Evolutionary conservation across 2,888 invertebrate genomes (phyloP).

Genomic region (Chymomyza procnemis): DNA sequence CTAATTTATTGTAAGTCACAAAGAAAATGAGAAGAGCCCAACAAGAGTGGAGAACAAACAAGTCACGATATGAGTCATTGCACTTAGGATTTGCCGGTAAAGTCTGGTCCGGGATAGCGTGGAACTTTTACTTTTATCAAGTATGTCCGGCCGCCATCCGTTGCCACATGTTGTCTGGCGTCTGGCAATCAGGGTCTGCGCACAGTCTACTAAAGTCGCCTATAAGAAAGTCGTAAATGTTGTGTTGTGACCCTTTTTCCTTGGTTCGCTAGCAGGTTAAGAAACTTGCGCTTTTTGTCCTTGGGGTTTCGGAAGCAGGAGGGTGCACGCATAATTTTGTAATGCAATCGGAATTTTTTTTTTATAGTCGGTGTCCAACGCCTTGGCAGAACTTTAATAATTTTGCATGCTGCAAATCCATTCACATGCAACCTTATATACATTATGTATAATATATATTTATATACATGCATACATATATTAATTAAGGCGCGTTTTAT

Average conservation of each 20-base stretch:
- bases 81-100: slow-evolving; percentile 32
- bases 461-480: slow-evolving; percentile 19
- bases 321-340: slow-evolving; percentile 4
- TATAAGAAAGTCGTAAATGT: background rate
- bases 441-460: too few relatives aligned
- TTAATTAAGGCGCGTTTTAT: slow-evolving; percentile 21
- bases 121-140: slow-evolving; percentile 38
- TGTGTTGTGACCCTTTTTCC: slow-evolving; percentile 13
- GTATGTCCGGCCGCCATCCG: background rate
- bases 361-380: background rate
- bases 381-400: slow-evolving; percentile 34
- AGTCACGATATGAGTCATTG: slow-evolving; percentile 71
- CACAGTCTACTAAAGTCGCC: background rate
- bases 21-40: slow-evolving; percentile 61
- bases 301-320: slow-evolving; percentile 28
- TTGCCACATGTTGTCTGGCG: background rate
- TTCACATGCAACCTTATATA: slow-evolving; percentile 18
- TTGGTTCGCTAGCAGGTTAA: slow-evolving; percentile 32
- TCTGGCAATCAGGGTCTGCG: background rate
- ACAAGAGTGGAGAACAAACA: slow-evolving; percentile 38
- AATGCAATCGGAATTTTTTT: slow-evolving; percentile 19
- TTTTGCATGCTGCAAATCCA: slow-evolving; percentile 40
- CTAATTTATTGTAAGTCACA: slow-evolving; percentile 18
- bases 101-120: slow-evolving; percentile 28
- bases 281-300: slow-evolving; percentile 44